Percentiles rank a stretch among this genome's conserved stretches.
These are phyloP conservation scores for Cyaniris semiargus DNA, from an alignment of 2,888 invertebrate species.

Conservation along the genomic window DNA sequence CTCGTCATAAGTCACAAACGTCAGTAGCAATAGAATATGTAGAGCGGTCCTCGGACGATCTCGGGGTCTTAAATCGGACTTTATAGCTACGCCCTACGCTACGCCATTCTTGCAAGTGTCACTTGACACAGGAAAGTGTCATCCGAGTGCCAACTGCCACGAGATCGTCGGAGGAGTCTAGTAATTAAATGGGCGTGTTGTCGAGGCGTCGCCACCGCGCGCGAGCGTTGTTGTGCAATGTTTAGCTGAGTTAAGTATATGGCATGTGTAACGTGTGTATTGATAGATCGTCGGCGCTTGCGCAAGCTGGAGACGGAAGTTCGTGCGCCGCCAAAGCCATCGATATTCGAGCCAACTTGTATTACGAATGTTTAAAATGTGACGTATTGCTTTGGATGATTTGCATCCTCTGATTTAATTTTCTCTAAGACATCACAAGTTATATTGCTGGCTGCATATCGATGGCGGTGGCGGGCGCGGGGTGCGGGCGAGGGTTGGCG, in stretches of 20 bases:
- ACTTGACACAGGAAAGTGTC: neutral
- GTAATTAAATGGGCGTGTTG: constrained; percentile 57
- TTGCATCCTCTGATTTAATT: neutral
- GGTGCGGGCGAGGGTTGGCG: constrained; percentile 39
- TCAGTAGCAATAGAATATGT: constrained; percentile 76
- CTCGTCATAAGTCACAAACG: constrained; percentile 80
- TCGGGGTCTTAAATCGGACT: neutral
- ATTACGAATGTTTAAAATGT: neutral
- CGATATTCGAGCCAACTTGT: constrained; percentile 7
- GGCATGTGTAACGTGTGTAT: constrained; percentile 40
- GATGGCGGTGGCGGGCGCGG: constrained; percentile 29
- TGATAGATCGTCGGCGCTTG: constrained; percentile 40
- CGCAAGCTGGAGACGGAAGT: constrained; percentile 15
- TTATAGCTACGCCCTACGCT: no score
- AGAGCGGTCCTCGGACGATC: constrained; percentile 49
- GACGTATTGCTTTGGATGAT: neutral
- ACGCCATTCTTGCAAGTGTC: neutral
- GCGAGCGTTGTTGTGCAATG: constrained; percentile 62
- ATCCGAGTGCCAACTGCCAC: neutral
- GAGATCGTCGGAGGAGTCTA: constrained; percentile 39
- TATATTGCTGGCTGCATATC: neutral
- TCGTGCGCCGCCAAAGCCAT: neutral
- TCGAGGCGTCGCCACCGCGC: constrained; percentile 50
- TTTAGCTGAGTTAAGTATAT: constrained; percentile 49
- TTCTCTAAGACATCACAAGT: neutral